Evolutionary conservation across 2,113 vertebrate species (phyloP).

Genomic region (Thalassoma bifasciatum): DNA sequence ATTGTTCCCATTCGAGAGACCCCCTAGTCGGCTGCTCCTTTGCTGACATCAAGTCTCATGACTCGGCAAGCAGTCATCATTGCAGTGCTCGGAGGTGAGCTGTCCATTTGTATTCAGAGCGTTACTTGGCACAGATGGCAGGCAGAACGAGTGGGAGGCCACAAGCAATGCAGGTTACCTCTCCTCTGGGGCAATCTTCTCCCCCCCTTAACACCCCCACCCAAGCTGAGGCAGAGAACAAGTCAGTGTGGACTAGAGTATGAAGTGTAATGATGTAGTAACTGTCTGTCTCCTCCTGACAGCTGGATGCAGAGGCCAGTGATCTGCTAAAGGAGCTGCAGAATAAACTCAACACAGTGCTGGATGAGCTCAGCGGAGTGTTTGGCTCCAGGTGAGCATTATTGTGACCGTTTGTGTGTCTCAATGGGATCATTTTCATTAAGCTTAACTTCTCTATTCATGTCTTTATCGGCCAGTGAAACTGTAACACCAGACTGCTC

Average conservation of each 20-base stretch:
- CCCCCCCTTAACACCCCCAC: constrained; percentile 8
- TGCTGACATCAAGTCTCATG: constrained; percentile 64
- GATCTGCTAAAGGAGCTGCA: constrained; percentile 94
- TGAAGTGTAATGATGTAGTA: constrained; percentile 47
- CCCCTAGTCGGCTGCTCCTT: constrained; percentile 36
- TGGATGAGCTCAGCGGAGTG: constrained; percentile 92
- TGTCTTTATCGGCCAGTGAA: constrained; percentile 26
- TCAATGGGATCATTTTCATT: constrained; percentile 5
- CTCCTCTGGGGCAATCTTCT: constrained; percentile 36
- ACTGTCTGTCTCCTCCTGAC: constrained; percentile 72
- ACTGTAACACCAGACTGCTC: constrained; percentile 19
- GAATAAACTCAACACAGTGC: constrained; percentile 90
- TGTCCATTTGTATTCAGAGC: constrained; percentile 71
- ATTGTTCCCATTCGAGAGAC: constrained; percentile 31
- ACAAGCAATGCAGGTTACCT: constrained; percentile 59
- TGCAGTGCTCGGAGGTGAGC: constrained; percentile 59
- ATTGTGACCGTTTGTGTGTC: neutral
- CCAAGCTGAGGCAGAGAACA: constrained; percentile 56
- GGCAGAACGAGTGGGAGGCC: constrained; percentile 66
- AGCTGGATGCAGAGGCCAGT: constrained; percentile 96
- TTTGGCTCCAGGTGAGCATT: constrained; percentile 91
- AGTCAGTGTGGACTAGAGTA: constrained; percentile 36
- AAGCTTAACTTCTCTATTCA: constrained; percentile 6
- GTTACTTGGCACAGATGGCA: constrained; percentile 64
- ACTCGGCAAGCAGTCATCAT: constrained; percentile 57